phyloP scores from a whole-genome alignment of 1,140 invertebrate genomes.

The Trachelipus rathkii region DNA sequence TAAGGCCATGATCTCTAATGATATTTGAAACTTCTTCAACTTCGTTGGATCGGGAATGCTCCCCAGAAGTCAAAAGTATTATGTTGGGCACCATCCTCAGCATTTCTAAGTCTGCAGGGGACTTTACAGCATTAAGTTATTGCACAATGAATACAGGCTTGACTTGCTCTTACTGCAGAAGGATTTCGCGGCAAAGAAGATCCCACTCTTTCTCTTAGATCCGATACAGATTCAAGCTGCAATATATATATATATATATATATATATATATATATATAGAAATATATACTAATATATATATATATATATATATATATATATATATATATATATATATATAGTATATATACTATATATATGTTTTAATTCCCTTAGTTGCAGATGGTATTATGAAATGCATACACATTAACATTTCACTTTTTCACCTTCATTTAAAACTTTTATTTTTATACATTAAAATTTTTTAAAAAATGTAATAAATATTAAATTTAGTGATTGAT shows the following conservation, averaged over 20 bases:
- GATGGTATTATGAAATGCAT: no score
- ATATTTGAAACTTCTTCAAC: slow-evolving; percentile 19
- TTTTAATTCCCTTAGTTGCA: no score
- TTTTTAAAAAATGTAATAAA: no score
- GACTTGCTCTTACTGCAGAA: slow-evolving; percentile 38
- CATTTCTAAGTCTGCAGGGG: slow-evolving; percentile 13
- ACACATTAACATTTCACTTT: no score
- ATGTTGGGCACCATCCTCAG: slow-evolving; percentile 37
- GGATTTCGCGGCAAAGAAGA: slow-evolving; percentile 39
- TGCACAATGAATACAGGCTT: slow-evolving; percentile 35
- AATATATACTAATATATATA: no score
- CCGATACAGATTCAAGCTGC: slow-evolving; percentile 22
- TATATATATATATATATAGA: no score
- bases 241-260: background rate
- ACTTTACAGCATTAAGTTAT: slow-evolving; percentile 31
- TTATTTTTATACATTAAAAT: no score
- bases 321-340: no score
- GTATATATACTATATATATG: no score
- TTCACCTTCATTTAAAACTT: no score
- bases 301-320: no score
- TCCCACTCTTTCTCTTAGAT: slow-evolving; percentile 36
- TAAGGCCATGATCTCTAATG: slow-evolving; percentile 6
- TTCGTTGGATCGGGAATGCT: slow-evolving; percentile 22
- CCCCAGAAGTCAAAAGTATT: slow-evolving; percentile 39
- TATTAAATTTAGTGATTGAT: no score